Conservation (phyloP, 1,140 invertebrate genomes). For the Manduca sexta region DNA sequence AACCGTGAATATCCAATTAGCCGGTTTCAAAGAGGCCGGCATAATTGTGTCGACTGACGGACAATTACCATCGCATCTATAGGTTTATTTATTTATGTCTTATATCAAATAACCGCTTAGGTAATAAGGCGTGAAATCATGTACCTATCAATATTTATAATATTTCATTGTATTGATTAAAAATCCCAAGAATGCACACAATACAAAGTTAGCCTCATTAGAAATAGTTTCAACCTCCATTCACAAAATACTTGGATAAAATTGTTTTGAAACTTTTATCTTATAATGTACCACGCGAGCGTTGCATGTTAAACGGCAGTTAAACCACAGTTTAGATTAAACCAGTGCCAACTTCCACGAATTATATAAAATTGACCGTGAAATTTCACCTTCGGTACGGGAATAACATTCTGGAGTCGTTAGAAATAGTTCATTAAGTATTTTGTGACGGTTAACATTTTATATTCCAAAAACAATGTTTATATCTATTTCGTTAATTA, state of each 20-base stretch:
- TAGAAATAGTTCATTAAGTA: conserved; percentile 38
- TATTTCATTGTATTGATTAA: no score
- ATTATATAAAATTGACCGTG: conserved; percentile 66
- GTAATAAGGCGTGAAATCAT: no score
- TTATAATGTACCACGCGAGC: conserved; percentile 45
- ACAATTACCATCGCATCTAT: no score
- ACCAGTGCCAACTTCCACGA: conserved; percentile 54
- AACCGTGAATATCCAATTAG: no score
- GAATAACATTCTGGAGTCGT: conserved; percentile 26
- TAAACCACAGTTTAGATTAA: conserved; percentile 57
- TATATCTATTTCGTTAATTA: no score
- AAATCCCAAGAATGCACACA: no score
- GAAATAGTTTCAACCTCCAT: conserved; percentile 24
- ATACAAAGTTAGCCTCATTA: neutral
- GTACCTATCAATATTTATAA: no score
- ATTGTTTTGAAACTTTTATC: conserved; percentile 48
- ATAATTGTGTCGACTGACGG: no score
- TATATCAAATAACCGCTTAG: no score
- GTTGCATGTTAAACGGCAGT: conserved; percentile 54
- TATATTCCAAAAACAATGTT: no score
- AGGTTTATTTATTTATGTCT: no score
- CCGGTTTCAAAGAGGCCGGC: no score
- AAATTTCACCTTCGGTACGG: conserved; percentile 55
- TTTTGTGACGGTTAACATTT: neutral
- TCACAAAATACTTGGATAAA: conserved; percentile 19